phyloP scores from a whole-genome alignment of 2,797 vertebrate genomes.

The Sebastes minor region DNA sequence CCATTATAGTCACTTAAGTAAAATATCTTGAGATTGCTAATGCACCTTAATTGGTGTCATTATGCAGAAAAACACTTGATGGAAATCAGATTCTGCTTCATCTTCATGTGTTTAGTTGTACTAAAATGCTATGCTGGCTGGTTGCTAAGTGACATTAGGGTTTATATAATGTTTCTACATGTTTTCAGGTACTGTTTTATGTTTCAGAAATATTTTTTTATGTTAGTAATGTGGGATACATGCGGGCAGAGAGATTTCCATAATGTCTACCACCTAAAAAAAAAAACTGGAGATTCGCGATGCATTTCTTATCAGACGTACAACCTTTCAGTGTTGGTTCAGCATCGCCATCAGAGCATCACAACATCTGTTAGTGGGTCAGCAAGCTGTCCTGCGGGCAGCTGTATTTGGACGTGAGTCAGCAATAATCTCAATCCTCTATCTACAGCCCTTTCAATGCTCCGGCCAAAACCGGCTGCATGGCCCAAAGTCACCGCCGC shows the following conservation, averaged over 20 bases:
- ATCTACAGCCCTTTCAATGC: constrained; percentile 24
- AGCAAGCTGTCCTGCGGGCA: constrained; percentile 36
- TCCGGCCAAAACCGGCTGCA: constrained; percentile 33
- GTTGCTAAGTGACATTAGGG: background rate
- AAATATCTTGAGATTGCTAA: constrained; percentile 45
- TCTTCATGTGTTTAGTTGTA: background rate
- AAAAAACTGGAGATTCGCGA: background rate
- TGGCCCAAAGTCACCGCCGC: constrained; percentile 62
- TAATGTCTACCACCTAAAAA: background rate
- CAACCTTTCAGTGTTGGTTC: constrained; percentile 18
- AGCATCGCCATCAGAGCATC: constrained; percentile 9
- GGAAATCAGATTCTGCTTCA: constrained; percentile 21
- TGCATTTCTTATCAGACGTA: constrained; percentile 4
- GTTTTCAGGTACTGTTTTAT: background rate
- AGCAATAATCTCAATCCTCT: constrained; percentile 38
- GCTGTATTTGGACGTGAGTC: constrained; percentile 46
- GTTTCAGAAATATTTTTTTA: background rate
- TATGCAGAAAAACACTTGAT: constrained; percentile 44
- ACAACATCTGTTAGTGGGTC: constrained; percentile 51
- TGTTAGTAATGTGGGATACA: background rate
- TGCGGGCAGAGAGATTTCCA: background rate
- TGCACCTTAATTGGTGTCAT: constrained; percentile 56
- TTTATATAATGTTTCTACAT: background rate
- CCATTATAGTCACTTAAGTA: constrained; percentile 57
- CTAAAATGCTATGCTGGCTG: background rate